Conservation (phyloP, 2,888 invertebrate genomes). For the Acleris laterana region DNA sequence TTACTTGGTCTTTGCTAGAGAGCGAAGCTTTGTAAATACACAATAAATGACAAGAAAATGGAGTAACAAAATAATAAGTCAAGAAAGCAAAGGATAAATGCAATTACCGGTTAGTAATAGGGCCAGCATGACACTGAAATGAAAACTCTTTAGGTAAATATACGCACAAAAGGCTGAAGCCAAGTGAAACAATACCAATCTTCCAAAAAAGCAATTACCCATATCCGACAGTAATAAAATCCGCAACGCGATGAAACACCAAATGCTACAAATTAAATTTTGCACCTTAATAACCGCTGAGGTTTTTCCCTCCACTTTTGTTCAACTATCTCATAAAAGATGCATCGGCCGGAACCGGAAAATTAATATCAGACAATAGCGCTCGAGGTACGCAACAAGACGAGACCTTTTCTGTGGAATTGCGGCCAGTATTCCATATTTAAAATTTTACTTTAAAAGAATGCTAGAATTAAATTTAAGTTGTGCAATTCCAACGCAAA, state of each 20-base stretch:
- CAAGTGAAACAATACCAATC: constrained; percentile 30
- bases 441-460: constrained; percentile 10
- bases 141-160: neutral
- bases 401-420: constrained; percentile 42
- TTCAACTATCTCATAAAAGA: constrained; percentile 77
- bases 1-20: too few species aligned
- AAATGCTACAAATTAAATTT: constrained; percentile 56
- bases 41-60: neutral
- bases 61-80: neutral
- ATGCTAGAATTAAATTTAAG: constrained; percentile 8
- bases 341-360: constrained; percentile 76
- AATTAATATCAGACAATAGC: constrained; percentile 78
- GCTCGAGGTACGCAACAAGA: constrained; percentile 51
- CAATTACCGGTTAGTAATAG: too few species aligned
- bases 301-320: constrained; percentile 61
- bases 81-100: neutral
- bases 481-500: neutral
- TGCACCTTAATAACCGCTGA: constrained; percentile 51
- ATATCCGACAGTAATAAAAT: constrained; percentile 48
- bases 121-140: neutral
- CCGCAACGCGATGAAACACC: constrained; percentile 40
- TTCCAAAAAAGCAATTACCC: constrained; percentile 44
- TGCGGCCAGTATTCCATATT: constrained; percentile 27
- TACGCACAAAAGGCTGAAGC: constrained; percentile 14
- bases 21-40: too few species aligned